Percentiles rank a stretch among this genome's conserved stretches.
phyloP scores from a whole-genome alignment of 2,888 invertebrate species.

The Leptinotarsa peninsularis region DNA sequence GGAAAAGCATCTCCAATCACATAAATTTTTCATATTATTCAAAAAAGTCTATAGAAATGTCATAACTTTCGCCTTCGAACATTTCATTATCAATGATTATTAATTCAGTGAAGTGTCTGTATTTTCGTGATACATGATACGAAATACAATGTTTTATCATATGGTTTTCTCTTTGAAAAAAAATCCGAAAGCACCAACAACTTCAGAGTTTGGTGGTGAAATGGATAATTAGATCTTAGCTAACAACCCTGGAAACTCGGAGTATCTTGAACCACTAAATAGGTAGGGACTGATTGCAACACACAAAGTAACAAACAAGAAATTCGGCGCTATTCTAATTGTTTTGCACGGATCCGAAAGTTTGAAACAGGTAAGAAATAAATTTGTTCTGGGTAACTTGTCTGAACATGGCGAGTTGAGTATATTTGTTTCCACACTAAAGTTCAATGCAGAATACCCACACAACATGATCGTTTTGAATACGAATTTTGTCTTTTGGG shows the following conservation, averaged over 20 bases:
- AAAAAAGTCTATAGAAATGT: too few species aligned
- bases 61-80: too few species aligned
- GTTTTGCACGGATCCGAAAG: slow-evolving; percentile 35
- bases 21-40: too few species aligned
- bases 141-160: too few species aligned
- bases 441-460: background rate
- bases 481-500: too few species aligned
- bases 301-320: slow-evolving; percentile 43
- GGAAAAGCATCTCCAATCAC: too few species aligned
- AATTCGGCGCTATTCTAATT: slow-evolving; percentile 36
- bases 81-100: too few species aligned
- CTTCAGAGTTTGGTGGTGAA: slow-evolving; percentile 28
- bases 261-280: slow-evolving; percentile 38
- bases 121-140: too few species aligned
- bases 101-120: too few species aligned
- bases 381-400: slow-evolving; percentile 19
- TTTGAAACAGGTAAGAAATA: slow-evolving; percentile 35
- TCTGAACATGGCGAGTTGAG: background rate
- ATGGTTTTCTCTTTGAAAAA: background rate
- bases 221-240: slow-evolving; percentile 41
- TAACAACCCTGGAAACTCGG: slow-evolving; percentile 33
- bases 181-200: background rate
- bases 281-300: slow-evolving; percentile 42
- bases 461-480: too few species aligned
- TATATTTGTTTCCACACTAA: background rate